Evolutionary conservation across 2,797 vertebrate genomes (phyloP).

Genomic region (Brachyrhaphis roseni): DNA sequence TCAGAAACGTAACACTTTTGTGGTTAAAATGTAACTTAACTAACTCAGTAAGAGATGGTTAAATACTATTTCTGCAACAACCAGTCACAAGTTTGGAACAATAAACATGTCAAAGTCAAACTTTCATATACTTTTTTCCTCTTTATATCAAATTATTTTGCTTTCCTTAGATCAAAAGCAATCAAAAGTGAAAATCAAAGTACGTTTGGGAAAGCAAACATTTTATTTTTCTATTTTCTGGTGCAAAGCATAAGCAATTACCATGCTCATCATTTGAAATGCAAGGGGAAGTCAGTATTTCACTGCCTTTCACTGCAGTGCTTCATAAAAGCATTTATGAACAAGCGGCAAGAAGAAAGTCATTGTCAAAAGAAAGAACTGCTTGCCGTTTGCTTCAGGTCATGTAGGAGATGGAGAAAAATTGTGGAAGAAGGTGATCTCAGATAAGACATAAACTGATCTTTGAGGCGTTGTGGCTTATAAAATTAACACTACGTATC

Average conservation of each 20-base stretch:
- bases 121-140: slow-evolving; percentile 9
- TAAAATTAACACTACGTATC: background rate
- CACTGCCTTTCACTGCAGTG: background rate
- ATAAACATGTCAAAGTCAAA: slow-evolving; percentile 13
- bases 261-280: background rate
- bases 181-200: background rate
- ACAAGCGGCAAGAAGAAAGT: background rate
- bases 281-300: background rate
- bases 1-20: background rate
- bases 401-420: background rate
- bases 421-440: background rate
- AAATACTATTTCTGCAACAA: background rate
- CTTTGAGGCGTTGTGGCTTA: background rate
- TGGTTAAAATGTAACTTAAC: background rate
- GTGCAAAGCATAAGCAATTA: background rate
- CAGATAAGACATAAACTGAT: background rate
- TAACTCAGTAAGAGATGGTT: slow-evolving; percentile 13
- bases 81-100: slow-evolving; percentile 7
- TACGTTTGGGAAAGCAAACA: background rate
- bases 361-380: background rate
- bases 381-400: background rate
- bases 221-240: background rate
- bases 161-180: slow-evolving; percentile 3
- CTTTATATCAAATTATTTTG: background rate
- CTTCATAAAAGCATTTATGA: background rate